A percentile compares a stretch with the other conserved stretches of the same genome.
Conservation (phyloP, 2,113 vertebrate species). For the Antidorcas marsupialis region DNA sequence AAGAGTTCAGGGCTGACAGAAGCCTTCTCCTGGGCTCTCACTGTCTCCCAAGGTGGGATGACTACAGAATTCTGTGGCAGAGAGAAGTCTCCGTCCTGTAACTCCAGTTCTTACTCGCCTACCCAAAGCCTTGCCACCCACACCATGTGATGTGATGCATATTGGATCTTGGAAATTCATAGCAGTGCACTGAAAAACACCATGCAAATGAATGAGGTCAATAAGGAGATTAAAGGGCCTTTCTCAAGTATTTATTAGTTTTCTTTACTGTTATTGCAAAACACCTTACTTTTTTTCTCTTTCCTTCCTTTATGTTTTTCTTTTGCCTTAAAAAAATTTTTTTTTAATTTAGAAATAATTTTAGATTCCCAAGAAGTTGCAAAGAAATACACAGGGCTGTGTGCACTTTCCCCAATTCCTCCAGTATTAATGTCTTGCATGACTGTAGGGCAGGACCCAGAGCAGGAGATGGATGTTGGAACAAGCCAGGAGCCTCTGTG, state of each 20-base stretch:
- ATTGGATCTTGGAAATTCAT: neutral
- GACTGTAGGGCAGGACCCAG: too few relatives aligned
- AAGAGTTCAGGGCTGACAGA: neutral
- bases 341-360: neutral
- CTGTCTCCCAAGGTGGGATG: neutral
- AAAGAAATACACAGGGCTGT: neutral
- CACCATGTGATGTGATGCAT: accelerated
- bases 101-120: neutral
- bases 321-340: neutral
- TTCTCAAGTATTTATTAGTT: accelerated
- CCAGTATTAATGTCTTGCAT: accelerated
- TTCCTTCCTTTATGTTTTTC: neutral
- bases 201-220: neutral
- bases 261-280: neutral
- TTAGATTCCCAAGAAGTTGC: neutral
- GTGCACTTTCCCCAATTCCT: accelerated
- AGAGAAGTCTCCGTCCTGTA: neutral
- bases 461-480: too few relatives aligned
- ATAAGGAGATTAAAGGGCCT: neutral
- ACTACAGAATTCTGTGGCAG: too few relatives aligned
- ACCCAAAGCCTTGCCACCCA: accelerated
- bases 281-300: neutral
- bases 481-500: neutral
- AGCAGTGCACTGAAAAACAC: neutral
- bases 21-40: too few relatives aligned